A percentile compares a stretch with the other conserved stretches of the same genome.
Conservation (phyloP, 2,113 vertebrate species). For the Carassius auratus region DNA sequence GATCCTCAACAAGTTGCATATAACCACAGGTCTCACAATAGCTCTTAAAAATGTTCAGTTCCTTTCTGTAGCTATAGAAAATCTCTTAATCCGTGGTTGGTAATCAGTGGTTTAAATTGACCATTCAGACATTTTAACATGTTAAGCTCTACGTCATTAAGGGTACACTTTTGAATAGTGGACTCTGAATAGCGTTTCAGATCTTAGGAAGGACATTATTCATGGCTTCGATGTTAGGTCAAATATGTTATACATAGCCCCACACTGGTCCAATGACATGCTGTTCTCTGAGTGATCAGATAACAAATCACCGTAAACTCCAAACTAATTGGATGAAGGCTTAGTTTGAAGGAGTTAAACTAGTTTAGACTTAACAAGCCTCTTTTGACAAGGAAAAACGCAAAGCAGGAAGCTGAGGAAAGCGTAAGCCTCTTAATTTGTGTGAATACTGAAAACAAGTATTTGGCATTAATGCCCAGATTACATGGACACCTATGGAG, state of each 20-base stretch:
- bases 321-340: conserved; percentile 57
- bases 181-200: conserved; percentile 45
- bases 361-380: conserved; percentile 41
- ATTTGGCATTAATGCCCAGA: conserved; percentile 38
- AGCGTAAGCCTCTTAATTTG: conserved; percentile 59
- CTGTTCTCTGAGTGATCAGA: conserved; percentile 43
- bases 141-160: conserved; percentile 52
- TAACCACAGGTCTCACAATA: conserved; percentile 28
- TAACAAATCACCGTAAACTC: conserved; percentile 55
- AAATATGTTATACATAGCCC: conserved; percentile 24
- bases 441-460: conserved; percentile 52
- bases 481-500: conserved; percentile 37
- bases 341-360: conserved; percentile 47
- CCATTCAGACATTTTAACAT: conserved; percentile 69
- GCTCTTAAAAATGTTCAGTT: conserved; percentile 50
- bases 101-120: conserved; percentile 79
- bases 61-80: conserved; percentile 1
- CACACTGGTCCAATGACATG: conserved; percentile 39
- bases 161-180: conserved; percentile 25
- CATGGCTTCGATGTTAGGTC: conserved; percentile 39
- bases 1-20: conserved; percentile 42
- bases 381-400: conserved; percentile 41
- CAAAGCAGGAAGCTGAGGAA: conserved; percentile 43
- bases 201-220: conserved; percentile 53
- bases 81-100: conserved; percentile 17